These are phyloP conservation scores for Diglossa brunneiventris DNA, from an alignment of 2,113 vertebrate genomes.

Conservation along the genomic window DNA sequence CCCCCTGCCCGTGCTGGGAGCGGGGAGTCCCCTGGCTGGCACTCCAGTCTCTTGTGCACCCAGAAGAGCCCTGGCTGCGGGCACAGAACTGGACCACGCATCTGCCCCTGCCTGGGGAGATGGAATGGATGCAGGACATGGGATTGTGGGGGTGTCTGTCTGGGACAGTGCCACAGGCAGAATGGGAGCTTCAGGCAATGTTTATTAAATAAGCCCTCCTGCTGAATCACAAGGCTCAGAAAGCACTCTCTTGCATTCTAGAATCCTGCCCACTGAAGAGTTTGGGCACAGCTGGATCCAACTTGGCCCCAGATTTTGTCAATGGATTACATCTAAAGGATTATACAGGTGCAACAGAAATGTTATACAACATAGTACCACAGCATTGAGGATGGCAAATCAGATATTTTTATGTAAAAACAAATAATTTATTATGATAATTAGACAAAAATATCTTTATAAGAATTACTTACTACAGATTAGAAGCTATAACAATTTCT, in stretches of 20 bases:
- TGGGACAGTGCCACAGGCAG: not conserved
- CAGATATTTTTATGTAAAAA: not conserved
- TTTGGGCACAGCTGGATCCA: not conserved
- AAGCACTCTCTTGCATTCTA: not conserved
- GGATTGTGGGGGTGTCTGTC: not conserved
- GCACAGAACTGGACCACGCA: fast-evolving
- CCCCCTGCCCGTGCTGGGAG: not conserved
- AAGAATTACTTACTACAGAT: not conserved
- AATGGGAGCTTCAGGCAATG: not conserved
- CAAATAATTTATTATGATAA: not conserved
- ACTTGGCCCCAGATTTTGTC: not conserved
- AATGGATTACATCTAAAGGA: not conserved
- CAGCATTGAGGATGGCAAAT: not conserved
- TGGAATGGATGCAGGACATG: too few species aligned
- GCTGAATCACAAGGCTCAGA: not conserved
- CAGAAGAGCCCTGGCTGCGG: not conserved
- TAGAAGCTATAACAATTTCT: not conserved
- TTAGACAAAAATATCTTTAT: not conserved
- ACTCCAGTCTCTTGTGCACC: not conserved
- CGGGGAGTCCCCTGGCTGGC: not conserved
- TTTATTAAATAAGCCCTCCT: not conserved
- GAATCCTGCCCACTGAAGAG: not conserved
- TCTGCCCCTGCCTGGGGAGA: not conserved
- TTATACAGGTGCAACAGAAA: not conserved
- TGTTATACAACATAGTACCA: too few species aligned